Evolutionary conservation across 1,140 invertebrate genomes (phyloP).

Genomic region (Drosophila bocqueti): DNA sequence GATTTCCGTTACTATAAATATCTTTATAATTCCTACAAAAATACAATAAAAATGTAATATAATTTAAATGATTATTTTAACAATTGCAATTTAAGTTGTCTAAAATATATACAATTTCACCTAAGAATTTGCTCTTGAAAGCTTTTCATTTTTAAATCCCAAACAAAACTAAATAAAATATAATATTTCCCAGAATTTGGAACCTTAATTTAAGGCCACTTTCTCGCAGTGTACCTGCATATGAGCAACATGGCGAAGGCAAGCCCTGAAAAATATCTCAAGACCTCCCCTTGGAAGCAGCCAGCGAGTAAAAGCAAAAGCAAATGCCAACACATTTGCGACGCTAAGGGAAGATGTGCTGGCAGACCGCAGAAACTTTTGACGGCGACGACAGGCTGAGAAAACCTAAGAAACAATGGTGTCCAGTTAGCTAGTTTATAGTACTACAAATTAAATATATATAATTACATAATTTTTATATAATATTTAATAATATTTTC

Average conservation of each 20-base stretch:
- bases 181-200: neutral
- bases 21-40: too few relatives aligned
- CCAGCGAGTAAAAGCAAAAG: slow-evolving; percentile 55
- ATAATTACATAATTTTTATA: too few relatives aligned
- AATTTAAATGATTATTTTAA: too few relatives aligned
- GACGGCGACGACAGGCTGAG: slow-evolving; percentile 54
- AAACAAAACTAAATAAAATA: neutral
- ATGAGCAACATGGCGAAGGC: slow-evolving; percentile 52
- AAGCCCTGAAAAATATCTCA: slow-evolving; percentile 71
- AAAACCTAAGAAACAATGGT: slow-evolving; percentile 6
- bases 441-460: too few relatives aligned
- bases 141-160: neutral
- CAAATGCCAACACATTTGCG: slow-evolving; percentile 68
- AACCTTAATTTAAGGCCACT: fast-evolving
- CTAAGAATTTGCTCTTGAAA: neutral
- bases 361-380: slow-evolving; percentile 73
- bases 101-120: too few relatives aligned
- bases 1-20: neutral
- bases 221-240: slow-evolving; percentile 47
- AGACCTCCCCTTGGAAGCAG: slow-evolving; percentile 75
- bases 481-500: neutral
- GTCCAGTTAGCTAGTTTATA: neutral
- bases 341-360: slow-evolving; percentile 48
- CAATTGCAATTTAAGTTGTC: too few relatives aligned
- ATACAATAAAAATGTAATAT: too few relatives aligned